phyloP scores from a whole-genome alignment of 2,888 invertebrate species.

The Linnaemya vulpina region DNA sequence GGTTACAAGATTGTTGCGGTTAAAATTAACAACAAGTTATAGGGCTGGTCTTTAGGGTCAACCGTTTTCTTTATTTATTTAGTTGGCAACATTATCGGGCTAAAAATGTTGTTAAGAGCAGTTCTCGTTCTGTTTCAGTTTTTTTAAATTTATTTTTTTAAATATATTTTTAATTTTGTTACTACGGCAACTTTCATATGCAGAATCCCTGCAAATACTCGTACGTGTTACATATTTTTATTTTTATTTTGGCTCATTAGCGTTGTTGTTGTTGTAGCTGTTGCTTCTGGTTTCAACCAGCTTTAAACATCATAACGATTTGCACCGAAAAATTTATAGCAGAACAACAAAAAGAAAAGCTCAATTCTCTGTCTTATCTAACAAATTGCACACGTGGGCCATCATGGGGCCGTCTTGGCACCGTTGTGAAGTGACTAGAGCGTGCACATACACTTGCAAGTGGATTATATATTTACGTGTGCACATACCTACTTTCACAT shows the following conservation, averaged over 20 bases:
- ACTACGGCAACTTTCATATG: conserved; percentile 26
- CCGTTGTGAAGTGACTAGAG: conserved; percentile 13
- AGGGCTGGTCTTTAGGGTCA: no score
- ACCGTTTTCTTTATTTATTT: not conserved
- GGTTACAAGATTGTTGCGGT: no score
- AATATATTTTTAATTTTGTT: no score
- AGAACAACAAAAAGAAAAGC: not conserved
- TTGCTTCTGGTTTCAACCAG: conserved; percentile 22
- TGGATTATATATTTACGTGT: conserved; percentile 26
- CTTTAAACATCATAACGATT: conserved; percentile 42
- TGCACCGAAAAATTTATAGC: conserved; percentile 17
- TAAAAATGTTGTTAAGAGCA: not conserved
- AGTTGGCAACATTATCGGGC: conserved; percentile 16
- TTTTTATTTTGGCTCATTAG: conserved; percentile 24
- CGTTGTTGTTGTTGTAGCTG: not conserved
- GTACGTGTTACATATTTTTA: conserved; percentile 12
- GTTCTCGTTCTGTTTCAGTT: conserved; percentile 34
- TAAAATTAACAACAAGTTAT: no score
- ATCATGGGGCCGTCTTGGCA: conserved; percentile 19
- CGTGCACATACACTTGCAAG: conserved; percentile 21
- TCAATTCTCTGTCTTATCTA: conserved; percentile 38
- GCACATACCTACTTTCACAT: not conserved
- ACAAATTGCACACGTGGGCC: conserved; percentile 61
- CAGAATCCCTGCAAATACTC: conserved; percentile 13
- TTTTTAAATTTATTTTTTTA: conserved; percentile 13